Evolutionary conservation across 1,140 invertebrate species (phyloP), one percentile per base, ranked within the genome.

Genomic region (Harpegnathos saltator): DNA sequence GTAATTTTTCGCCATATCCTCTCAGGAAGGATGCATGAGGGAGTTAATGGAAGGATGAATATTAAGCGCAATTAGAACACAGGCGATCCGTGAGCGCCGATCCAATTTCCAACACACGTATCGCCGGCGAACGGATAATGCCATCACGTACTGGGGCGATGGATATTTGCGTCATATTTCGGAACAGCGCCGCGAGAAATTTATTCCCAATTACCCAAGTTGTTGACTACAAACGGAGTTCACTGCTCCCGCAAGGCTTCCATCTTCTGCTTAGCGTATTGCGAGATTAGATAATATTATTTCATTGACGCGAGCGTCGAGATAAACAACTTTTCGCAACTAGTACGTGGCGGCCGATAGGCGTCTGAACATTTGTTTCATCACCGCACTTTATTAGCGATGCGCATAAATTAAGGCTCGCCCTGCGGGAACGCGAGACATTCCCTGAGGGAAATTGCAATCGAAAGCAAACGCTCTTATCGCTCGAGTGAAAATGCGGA

Each of bases 251-350:
- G 12, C 17, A 61, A 44, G 11, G 14, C 22, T 61, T 74, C 1
- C 33, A n/a, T 4, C 9, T 26, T 50, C 22, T n/a, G 38, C 3
- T n/a, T 61, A 48, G 24, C 24, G 24, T 58, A 58, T 58, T 58
- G 24, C 59, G 2, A 44, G 11, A 7, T 61, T 59, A 74, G 56
- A 59, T 44, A 73, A 59, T 3, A 69, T 54, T 72, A 24, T 56
- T 58, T n/a, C 44, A 52, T 69, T 52, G 44, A 52, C n/a, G 15
- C 56, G 11, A 22, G 17, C 14, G n/a, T 24, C 50, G 14, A 56
- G 24, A 71, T 54, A 56, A 56, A 71, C n/a, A 17, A 61, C n/a
- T 71, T 72, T 72, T 56, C 15, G 7, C 12, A 68, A 68, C 12
- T 44, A 24, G 15, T 14, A 66, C 15, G 22, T 44, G 38, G 38